These are phyloP conservation scores for Coluber constrictor DNA, from an alignment of 2,797 vertebrate genomes.

Conservation along the genomic window DNA sequence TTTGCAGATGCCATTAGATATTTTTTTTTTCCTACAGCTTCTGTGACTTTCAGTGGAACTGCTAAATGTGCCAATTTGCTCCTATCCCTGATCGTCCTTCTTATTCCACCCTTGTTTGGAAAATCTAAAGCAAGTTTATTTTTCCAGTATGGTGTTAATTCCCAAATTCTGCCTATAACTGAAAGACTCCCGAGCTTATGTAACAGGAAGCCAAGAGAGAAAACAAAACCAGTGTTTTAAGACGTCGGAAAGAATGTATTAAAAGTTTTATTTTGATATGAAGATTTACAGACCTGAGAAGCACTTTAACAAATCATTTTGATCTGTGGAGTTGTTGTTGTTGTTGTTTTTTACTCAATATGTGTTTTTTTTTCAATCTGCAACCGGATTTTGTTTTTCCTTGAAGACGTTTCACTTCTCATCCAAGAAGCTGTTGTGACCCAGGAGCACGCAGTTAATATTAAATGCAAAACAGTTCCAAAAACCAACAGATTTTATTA, in stretches of 20 bases:
- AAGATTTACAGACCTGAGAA: conserved; percentile 46
- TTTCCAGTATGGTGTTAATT: neutral
- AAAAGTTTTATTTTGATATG: conserved; percentile 2
- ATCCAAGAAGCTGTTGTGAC: neutral
- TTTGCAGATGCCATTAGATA: neutral
- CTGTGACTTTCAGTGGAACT: neutral
- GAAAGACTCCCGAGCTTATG: neutral
- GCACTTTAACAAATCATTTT: conserved; percentile 53
- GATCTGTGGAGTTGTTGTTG: conserved; percentile 12
- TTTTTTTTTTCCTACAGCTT: neutral
- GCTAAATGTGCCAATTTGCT: neutral
- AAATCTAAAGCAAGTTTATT: neutral
- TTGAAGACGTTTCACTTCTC: neutral
- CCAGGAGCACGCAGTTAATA: too few species aligned
- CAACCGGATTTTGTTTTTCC: too few species aligned
- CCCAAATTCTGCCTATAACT: neutral
- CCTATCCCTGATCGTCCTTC: neutral
- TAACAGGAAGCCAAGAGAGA: neutral
- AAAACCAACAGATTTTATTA: too few species aligned
- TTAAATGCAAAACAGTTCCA: too few species aligned
- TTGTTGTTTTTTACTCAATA: conserved; percentile 25
- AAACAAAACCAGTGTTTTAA: neutral
- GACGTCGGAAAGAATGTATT: conserved; percentile 23
- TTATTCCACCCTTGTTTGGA: neutral
- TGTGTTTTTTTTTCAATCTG: neutral